Evolutionary conservation across 2,113 vertebrate genomes (phyloP).

Genomic region (Bucco capensis): DNA sequence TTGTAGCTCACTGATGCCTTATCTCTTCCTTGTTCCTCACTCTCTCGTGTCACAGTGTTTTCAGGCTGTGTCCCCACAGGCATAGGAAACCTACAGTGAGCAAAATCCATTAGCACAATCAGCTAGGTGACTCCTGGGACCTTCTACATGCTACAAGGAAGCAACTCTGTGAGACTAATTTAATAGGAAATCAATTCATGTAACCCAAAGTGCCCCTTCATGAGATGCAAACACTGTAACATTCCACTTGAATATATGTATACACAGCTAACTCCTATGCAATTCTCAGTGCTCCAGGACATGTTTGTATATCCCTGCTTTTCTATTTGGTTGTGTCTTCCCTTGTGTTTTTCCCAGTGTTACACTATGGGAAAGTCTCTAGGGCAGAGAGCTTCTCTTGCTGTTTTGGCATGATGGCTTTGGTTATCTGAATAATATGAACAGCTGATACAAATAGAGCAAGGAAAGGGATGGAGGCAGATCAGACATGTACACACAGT

Average conservation of each 20-base stretch:
- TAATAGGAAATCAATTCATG: not conserved
- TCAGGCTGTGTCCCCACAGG: not conserved
- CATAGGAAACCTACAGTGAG: not conserved
- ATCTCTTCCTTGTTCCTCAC: rapidly evolving
- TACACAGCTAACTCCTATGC: not conserved
- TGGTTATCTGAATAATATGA: not conserved
- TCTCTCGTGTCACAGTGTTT: not conserved
- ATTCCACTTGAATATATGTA: not conserved
- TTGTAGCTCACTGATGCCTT: not conserved
- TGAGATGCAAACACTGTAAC: not conserved
- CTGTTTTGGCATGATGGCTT: not conserved
- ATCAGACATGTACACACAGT: not conserved
- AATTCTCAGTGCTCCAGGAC: not conserved
- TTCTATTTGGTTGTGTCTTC: not conserved
- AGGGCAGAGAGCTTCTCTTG: not conserved
- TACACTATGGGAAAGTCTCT: not conserved
- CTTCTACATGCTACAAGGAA: not conserved
- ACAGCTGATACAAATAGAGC: not conserved
- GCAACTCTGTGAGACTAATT: not conserved
- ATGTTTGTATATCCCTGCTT: rapidly evolving
- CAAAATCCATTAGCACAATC: not conserved
- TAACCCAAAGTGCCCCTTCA: not conserved
- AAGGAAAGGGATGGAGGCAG: not conserved
- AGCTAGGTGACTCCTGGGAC: not conserved
- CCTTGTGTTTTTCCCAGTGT: not conserved